A percentile compares a stretch with the other conserved stretches of the same genome.
Conservation (phyloP, 1,140 invertebrate genomes). For the Aphelenchoides besseyi region DNA sequence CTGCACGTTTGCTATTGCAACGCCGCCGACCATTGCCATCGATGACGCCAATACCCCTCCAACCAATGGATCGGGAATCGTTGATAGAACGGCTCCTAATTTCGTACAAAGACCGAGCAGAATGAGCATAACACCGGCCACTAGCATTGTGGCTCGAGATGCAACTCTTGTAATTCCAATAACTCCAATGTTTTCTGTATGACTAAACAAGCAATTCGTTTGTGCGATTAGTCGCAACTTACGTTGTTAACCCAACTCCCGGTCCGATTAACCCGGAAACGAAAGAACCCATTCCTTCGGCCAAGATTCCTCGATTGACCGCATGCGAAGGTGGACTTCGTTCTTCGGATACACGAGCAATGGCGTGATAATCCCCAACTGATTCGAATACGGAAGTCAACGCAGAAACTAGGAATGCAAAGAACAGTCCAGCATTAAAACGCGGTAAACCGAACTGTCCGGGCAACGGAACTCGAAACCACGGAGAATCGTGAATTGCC, state of each 20-base stretch:
- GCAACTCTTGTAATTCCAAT: constrained; percentile 58
- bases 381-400: constrained; percentile 64
- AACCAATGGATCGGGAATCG: constrained; percentile 61
- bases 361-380: constrained; percentile 65
- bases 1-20: constrained; percentile 58
- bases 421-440: constrained; percentile 60
- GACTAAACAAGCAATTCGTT: constrained; percentile 17
- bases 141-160: constrained; percentile 50
- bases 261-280: constrained; percentile 52
- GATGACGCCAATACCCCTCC: constrained; percentile 59
- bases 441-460: constrained; percentile 64
- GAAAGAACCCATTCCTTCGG: constrained; percentile 56
- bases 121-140: constrained; percentile 57
- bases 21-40: constrained; percentile 65
- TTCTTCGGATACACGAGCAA: constrained; percentile 60
- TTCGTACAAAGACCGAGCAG: constrained; percentile 48
- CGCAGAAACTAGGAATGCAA: constrained; percentile 63
- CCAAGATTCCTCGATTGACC: constrained; percentile 62
- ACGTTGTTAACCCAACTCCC: constrained; percentile 45
- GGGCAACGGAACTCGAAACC: constrained; percentile 54
- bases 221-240: not conserved
- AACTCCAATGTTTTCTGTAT: constrained; percentile 61
- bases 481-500: constrained; percentile 50
- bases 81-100: constrained; percentile 59
- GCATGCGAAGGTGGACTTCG: constrained; percentile 64